phyloP scores from a whole-genome alignment of 37 sponge, comb jelly and placozoan genomes.

The Oopsacas minuta region DNA sequence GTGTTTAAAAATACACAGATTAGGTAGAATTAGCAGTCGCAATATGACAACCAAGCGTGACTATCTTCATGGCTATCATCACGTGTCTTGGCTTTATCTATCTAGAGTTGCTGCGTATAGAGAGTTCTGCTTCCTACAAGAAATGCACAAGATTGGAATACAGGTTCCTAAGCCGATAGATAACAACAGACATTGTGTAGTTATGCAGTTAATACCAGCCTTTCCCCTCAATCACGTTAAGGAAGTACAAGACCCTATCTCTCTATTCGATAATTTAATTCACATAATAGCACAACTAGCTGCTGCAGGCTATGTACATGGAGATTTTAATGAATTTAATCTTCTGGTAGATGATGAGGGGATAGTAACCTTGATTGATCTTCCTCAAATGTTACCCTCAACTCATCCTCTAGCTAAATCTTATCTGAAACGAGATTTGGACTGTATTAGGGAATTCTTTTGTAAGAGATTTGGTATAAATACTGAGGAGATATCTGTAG shows the following conservation, averaged over 20 bases:
- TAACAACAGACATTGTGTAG: constrained; percentile 90
- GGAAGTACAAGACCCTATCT: constrained; percentile 34
- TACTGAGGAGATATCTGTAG: constrained; percentile 32
- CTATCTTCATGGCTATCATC: constrained; percentile 61
- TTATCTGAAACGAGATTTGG: constrained; percentile 93
- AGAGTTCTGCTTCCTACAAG: constrained; percentile 79
- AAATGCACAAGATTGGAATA: constrained; percentile 61
- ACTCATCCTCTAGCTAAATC: constrained; percentile 78
- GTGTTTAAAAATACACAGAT: constrained; percentile 80
- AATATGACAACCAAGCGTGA: constrained; percentile 93
- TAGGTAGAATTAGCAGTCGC: constrained; percentile 88
- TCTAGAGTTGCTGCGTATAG: constrained; percentile 80
- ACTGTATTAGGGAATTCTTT: constrained; percentile 83
- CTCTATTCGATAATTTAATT: constrained; percentile 50
- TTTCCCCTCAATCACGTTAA: constrained; percentile 81
- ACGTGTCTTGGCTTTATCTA: constrained; percentile 87
- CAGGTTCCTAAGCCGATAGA: constrained; percentile 84
- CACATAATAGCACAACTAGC: constrained; percentile 66
- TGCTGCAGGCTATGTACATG: constrained; percentile 76
- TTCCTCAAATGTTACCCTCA: constrained; percentile 97
- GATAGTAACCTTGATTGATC: constrained; percentile 73
- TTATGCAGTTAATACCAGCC: constrained; percentile 85
- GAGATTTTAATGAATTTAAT: constrained; percentile 99
- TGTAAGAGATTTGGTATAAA: constrained; percentile 50
- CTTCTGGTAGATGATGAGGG: constrained; percentile 69